Evolutionary conservation across 2,797 vertebrate genomes (phyloP), one percentile per base, ranked within the genome.

Genomic region (Catharus ustulatus): DNA sequence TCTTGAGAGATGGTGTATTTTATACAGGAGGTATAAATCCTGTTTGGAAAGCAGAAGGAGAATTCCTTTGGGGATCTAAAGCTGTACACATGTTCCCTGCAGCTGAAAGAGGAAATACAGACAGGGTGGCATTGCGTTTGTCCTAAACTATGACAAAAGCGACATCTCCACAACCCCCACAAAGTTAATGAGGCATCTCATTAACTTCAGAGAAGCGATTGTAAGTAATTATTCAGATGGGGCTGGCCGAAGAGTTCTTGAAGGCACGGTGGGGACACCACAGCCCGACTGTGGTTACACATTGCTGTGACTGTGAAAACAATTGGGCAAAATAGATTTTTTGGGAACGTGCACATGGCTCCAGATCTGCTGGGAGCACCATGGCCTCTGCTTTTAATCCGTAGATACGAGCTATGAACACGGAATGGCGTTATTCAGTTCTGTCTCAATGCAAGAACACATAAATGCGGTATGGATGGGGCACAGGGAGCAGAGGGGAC

Each of bases 101-200:
- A 45, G 49, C 52, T 64, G 38, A 52, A 72, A 45, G 51, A 61
- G 24, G 34, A 72, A 62, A 62, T 6, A 42, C 10, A 73, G 27
- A 46, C 20, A 22, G 14, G 24, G 40, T 16, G 18, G 43, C n/a
- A 40, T 36, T 1, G 0, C 0, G 0, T 80, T 46, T 0, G 0
- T 64, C 43, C 61, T n/a, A 3, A 80, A 45, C 34, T 10, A 22
- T 1, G 18, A 42, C 62, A 77, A 21, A 69, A 83, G 27, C 2
- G 1, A 66, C n/a, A 84, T 23, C 36, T 78, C 74, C 5, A 19
- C 40, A 61, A 38, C 29, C 29, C 43, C 29, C 54, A n/a, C 42
- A 21, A 62, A 66, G 30, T 72, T 62, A 58, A 58, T 6, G 34
- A 83, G 45, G 19, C 34, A 61, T 23, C 84, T 92, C 52, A 32